Evolutionary conservation across 2,797 vertebrate species (phyloP), one percentile per base, ranked within the genome.

Genomic region (Sparus aurata): DNA sequence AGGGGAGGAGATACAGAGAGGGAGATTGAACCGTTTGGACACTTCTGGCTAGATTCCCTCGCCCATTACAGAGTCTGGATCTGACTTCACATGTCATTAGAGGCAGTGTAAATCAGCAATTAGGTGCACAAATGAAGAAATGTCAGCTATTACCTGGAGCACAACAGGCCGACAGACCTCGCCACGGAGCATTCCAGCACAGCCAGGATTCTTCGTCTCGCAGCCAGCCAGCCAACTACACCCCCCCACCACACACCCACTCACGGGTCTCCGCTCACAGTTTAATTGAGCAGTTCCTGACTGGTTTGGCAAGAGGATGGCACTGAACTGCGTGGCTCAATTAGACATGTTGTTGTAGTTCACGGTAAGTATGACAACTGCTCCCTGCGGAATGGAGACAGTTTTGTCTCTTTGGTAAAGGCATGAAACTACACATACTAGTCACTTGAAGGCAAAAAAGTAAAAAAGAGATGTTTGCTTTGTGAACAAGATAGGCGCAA

Each of bases 71-170:
- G 75, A 80, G 87, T 89, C 84, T 87, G 90, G 88, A 92, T 87
- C 52, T 69, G 75, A 91, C 92, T 90, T 91, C 91, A 86, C 72
- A 53, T 79, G 69, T 65, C 86, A 81, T 93, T 94, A 93, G 84
- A 85, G 85, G 72, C 85, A 79, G 85, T 87, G 92, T 92, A 94
- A 88, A 92, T 94, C 93, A 92, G 89, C 89, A 94, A 94, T 95
- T 92, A 93, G 88, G 87, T 75, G 70, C 90, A 89, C 91, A 91
- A 91, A 94, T 75, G 83, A 92, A 89, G 91, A 94, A 92, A 94
- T 89, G 81, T 84, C 93, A 91, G 86, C 91, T 79, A 89, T 92
- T 94, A 94, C 85, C 91, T 91, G 79, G 70, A 87, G 64, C 82
- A 89, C 43, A 76, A 86, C 72, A 85, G 83, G 80, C 82, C 52